phyloP scores from a whole-genome alignment of 2,888 invertebrate genomes.

The Hirudinaria manillensis region DNA sequence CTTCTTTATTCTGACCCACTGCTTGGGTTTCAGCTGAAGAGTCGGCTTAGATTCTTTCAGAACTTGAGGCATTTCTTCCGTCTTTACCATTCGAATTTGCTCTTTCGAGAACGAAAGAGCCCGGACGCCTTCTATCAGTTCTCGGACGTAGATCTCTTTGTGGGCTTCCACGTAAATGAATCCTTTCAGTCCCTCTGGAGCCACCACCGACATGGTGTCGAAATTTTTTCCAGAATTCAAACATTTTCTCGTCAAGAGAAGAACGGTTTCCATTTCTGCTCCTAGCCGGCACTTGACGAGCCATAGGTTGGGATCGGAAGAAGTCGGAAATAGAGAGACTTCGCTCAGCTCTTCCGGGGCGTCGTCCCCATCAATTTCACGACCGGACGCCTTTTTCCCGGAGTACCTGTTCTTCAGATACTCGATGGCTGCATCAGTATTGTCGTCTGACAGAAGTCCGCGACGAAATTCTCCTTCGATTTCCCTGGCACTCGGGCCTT shows the following conservation, averaged over 20 bases:
- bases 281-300: conserved; percentile 97
- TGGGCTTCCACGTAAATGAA: conserved; percentile 96
- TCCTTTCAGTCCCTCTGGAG: conserved; percentile 68
- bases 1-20: conserved; percentile 94
- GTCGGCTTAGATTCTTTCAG: neutral
- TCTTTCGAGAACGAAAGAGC: conserved; percentile 77
- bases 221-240: no score
- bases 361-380: neutral
- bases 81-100: neutral
- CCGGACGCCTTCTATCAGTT: conserved; percentile 81
- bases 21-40: conserved; percentile 59
- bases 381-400: neutral
- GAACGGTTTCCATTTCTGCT: conserved; percentile 86
- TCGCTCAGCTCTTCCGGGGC: neutral
- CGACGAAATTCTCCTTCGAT: conserved; percentile 63
- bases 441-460: no score
- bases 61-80: conserved; percentile 1
- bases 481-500: conserved; percentile 86
- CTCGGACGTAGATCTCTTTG: conserved; percentile 94
- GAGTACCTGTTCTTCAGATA: no score
- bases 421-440: no score
- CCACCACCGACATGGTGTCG: neutral
- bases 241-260: conserved; percentile 83
- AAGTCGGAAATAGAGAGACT: neutral
- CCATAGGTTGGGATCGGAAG: conserved; percentile 89